These are phyloP conservation scores for Galleria mellonella DNA, from an alignment of 1,140 invertebrate species.

Conservation along the genomic window DNA sequence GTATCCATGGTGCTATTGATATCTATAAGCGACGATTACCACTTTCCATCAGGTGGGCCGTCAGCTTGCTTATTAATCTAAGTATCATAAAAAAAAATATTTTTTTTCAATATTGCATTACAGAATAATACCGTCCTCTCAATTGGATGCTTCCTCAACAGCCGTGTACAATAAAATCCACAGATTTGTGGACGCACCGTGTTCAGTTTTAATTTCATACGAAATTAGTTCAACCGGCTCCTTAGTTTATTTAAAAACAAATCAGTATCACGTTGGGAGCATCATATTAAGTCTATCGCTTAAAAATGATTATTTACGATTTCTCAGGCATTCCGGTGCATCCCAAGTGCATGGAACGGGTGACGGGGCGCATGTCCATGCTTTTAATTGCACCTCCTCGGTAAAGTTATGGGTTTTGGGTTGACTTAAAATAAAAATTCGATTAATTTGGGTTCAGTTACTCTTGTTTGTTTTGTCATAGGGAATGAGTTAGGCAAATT, in stretches of 20 bases:
- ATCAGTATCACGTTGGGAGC: constrained; percentile 29
- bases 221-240: constrained; percentile 29
- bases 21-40: too few relatives aligned
- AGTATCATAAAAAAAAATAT: too few relatives aligned
- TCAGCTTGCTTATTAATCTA: too few relatives aligned
- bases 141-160: constrained; percentile 39
- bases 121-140: constrained; percentile 16
- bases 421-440: constrained; percentile 22
- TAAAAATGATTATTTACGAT: constrained; percentile 25
- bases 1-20: too few relatives aligned
- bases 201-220: constrained; percentile 32
- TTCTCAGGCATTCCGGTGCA: constrained; percentile 8
- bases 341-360: not conserved
- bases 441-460: constrained; percentile 18
- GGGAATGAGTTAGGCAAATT: not conserved
- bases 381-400: constrained; percentile 16
- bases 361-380: constrained; percentile 15
- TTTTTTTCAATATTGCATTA: constrained; percentile 1
- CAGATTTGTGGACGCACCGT: constrained; percentile 31
- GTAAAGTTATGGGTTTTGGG: constrained; percentile 16
- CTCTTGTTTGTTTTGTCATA: constrained; percentile 13
- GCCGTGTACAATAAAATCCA: constrained; percentile 31
- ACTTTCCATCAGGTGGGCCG: too few relatives aligned
- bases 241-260: constrained; percentile 33
- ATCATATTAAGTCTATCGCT: constrained; percentile 23